A percentile compares a stretch with the other conserved stretches of the same genome.
Conservation (phyloP, 1,140 invertebrate species). For the Scaptomyza graminum region DNA sequence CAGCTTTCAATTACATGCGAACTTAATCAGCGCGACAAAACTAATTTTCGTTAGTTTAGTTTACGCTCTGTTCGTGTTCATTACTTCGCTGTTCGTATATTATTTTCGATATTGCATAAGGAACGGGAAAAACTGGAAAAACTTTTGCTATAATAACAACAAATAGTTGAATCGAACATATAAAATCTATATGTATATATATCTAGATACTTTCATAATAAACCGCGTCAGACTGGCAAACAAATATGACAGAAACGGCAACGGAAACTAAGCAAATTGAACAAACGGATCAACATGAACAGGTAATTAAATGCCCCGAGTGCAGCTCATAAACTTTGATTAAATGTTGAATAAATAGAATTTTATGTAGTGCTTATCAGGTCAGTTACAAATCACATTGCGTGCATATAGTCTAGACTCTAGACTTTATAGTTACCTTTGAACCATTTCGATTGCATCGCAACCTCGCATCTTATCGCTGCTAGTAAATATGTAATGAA, state of each 20-base stretch:
- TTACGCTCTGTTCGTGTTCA: constrained; percentile 23
- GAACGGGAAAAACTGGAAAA: neutral
- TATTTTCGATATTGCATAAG: neutral
- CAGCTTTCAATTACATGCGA: constrained; percentile 1
- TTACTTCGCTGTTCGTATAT: neutral
- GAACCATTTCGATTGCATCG: constrained; percentile 33
- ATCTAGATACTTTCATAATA: constrained; percentile 1
- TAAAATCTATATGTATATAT: constrained; percentile 8
- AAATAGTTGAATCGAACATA: neutral
- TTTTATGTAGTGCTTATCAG: constrained; percentile 29
- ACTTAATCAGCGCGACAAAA: constrained; percentile 51
- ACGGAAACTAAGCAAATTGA: constrained; percentile 31
- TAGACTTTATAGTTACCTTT: constrained; percentile 31
- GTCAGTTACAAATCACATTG: neutral
- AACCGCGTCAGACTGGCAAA: neutral
- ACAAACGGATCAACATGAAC: constrained; percentile 36
- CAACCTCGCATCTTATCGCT: constrained; percentile 43
- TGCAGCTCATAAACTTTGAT: constrained; percentile 45
- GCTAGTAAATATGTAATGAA: constrained; percentile 30
- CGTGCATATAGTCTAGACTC: constrained; percentile 3
- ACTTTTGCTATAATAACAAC: constrained; percentile 13
- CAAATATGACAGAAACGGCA: constrained; percentile 41
- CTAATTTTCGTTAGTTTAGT: constrained; percentile 53
- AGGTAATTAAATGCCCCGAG: constrained; percentile 50
- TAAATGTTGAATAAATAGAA: constrained; percentile 20